Percentiles rank a stretch among this genome's conserved stretches.
phyloP scores from a whole-genome alignment of 2,888 invertebrate species.

The Idaea dimidiata region DNA sequence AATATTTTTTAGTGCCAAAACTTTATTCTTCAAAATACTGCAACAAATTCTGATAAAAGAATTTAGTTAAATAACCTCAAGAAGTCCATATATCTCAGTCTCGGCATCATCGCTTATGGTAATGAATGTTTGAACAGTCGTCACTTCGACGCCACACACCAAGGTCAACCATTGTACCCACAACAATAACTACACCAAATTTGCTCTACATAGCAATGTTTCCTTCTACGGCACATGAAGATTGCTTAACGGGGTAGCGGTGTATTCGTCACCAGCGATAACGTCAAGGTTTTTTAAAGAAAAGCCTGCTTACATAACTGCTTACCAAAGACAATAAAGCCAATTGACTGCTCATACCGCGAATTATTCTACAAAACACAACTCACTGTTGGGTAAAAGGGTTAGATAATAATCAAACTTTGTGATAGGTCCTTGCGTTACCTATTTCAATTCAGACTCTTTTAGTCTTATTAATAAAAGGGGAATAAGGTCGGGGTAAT shows the following conservation, averaged over 20 bases:
- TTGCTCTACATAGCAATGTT: constrained; percentile 36
- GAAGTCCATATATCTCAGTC: constrained; percentile 44
- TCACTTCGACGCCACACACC: constrained; percentile 47
- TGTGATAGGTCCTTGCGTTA: no score
- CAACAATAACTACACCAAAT: constrained; percentile 33
- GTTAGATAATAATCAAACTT: no score
- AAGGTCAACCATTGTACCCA: constrained; percentile 54
- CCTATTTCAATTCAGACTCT: no score
- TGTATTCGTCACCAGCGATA: constrained; percentile 25
- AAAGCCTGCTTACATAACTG: neutral
- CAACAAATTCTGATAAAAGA: neutral
- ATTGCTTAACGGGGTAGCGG: constrained; percentile 31
- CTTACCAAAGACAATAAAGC: no score
- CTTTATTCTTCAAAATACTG: neutral
- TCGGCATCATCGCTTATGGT: constrained; percentile 53
- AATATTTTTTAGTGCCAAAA: no score
- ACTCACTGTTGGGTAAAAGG: no score
- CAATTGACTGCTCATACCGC: no score
- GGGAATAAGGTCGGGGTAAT: no score
- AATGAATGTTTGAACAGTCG: constrained; percentile 62
- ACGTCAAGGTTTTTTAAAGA: constrained; percentile 9
- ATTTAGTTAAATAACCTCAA: constrained; percentile 17
- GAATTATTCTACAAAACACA: no score
- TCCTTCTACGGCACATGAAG: constrained; percentile 29
- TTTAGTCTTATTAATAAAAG: no score